phyloP scores from a whole-genome alignment of 2,113 vertebrate genomes.

The Engraulis encrasicolus region DNA sequence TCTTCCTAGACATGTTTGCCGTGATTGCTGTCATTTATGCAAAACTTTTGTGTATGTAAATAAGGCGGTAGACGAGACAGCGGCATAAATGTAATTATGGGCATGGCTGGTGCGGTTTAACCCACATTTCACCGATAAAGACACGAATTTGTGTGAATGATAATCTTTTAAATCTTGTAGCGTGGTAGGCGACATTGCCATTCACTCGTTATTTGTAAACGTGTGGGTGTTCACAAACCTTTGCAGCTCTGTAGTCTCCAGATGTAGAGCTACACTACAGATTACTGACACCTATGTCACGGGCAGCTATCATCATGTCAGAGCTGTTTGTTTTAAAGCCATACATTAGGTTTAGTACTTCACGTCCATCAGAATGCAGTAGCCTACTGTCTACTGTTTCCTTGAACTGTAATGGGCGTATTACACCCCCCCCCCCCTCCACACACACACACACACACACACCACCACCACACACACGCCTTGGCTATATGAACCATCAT shows the following conservation, averaged over 20 bases:
- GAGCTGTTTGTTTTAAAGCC: background rate
- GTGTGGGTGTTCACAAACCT: constrained; percentile 20
- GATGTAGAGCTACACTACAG: background rate
- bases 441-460: no score
- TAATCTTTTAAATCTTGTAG: background rate
- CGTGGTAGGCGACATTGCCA: background rate
- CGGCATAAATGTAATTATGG: background rate
- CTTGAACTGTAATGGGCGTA: background rate
- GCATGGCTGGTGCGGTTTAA: constrained; percentile 1
- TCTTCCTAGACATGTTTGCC: constrained; percentile 1
- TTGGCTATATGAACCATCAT: background rate
- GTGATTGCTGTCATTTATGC: background rate
- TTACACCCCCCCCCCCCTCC: no score
- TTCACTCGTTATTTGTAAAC: constrained; percentile 13
- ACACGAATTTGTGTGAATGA: background rate
- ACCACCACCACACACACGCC: no score
- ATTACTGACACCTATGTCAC: constrained; percentile 4
- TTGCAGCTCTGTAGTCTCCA: background rate
- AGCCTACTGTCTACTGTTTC: background rate
- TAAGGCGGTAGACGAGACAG: background rate
- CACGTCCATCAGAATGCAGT: background rate
- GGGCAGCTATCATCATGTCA: background rate
- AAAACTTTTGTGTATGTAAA: constrained; percentile 24
- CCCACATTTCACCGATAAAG: background rate
- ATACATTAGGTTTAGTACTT: background rate